phyloP scores from a whole-genome alignment of 1,140 invertebrate genomes.

The Elymnias hypermnestra region DNA sequence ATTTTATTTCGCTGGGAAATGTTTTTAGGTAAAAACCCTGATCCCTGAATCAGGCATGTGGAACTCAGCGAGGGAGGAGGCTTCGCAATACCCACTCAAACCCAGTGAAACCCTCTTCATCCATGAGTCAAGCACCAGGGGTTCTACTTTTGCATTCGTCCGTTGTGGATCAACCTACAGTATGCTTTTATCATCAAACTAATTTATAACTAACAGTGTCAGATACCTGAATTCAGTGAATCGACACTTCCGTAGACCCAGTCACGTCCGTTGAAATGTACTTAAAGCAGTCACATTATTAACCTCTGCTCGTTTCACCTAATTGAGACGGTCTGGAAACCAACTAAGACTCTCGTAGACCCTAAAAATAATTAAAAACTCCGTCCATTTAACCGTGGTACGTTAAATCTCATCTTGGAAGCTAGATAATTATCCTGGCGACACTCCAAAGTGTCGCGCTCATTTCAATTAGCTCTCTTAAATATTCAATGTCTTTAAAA shows the following conservation, averaged over 20 bases:
- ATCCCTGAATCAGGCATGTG: no score
- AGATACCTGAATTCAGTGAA: no score
- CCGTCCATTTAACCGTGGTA: constrained; percentile 62
- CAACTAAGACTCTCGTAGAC: constrained; percentile 35
- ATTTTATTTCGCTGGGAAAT: no score
- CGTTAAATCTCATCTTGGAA: constrained; percentile 72
- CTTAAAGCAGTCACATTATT: constrained; percentile 19
- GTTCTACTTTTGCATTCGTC: no score
- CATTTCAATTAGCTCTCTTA: constrained; percentile 75
- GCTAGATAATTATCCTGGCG: constrained; percentile 72
- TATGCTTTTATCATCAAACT: no score
- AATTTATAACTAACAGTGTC: no score
- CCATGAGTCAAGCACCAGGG: no score
- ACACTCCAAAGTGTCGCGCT: constrained; percentile 71
- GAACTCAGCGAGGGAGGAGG: no score
- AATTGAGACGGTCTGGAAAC: constrained; percentile 33
- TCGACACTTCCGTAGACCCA: background rate
- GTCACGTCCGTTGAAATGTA: constrained; percentile 3
- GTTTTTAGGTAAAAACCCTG: no score
- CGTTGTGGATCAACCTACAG: no score
- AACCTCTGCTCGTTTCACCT: constrained; percentile 18
- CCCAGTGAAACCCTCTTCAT: no score
- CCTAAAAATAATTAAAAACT: constrained; percentile 63
- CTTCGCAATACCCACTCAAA: no score
- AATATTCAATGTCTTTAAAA: constrained; percentile 76